Percentiles rank a stretch among this genome's conserved stretches.
phyloP scores from a whole-genome alignment of 1,140 invertebrate genomes.

The Orchestia grillus region DNA sequence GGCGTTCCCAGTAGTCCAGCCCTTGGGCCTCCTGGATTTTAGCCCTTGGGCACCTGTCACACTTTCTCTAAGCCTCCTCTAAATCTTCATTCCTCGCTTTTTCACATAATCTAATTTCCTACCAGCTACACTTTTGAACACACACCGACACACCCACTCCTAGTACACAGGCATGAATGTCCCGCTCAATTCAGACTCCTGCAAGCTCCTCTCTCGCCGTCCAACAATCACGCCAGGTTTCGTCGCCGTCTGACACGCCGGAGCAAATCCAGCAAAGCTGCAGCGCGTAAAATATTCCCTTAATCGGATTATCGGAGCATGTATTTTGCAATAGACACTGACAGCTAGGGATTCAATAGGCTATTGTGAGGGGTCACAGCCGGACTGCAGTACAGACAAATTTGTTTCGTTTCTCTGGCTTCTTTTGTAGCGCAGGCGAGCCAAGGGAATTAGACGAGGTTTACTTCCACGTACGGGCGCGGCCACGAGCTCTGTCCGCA shows the following conservation, averaged over 20 bases:
- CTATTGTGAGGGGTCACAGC: conserved; percentile 25
- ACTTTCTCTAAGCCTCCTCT: neutral
- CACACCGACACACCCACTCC: neutral
- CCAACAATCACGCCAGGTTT: neutral
- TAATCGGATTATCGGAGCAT: conserved; percentile 49
- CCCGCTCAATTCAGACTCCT: neutral
- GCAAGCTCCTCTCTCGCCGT: neutral
- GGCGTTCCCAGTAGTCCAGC: neutral
- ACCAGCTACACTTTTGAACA: neutral
- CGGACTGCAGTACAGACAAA: conserved; percentile 27
- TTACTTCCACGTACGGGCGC: neutral
- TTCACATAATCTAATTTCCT: neutral
- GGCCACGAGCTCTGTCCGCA: neutral
- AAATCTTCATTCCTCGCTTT: neutral
- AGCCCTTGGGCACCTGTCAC: neutral
- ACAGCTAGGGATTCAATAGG: conserved; percentile 33
- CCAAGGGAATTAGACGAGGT: conserved; percentile 8
- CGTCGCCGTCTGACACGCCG: neutral
- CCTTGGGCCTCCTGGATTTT: neutral
- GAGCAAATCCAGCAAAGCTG: conserved; percentile 25
- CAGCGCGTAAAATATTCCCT: conserved; percentile 15
- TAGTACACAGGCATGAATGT: neutral
- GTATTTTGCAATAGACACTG: conserved; percentile 53
- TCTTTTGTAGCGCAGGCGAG: conserved; percentile 14
- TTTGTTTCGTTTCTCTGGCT: neutral